Evolutionary conservation across 2,797 vertebrate genomes (phyloP).

Genomic region (Trachurus trachurus): DNA sequence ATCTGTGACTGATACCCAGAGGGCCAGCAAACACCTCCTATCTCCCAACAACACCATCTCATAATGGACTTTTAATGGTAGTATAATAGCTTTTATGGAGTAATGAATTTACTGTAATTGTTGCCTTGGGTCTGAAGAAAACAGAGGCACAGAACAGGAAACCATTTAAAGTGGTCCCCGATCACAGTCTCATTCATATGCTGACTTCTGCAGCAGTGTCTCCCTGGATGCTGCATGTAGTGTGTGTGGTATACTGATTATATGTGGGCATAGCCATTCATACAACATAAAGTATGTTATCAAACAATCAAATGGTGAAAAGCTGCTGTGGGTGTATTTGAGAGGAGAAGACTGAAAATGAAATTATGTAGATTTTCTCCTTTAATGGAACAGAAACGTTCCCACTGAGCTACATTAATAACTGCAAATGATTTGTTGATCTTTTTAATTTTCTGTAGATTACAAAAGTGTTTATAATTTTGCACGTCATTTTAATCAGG

Average conservation of each 20-base stretch:
- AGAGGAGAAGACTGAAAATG: slow-evolving; percentile 3
- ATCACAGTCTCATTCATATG: slow-evolving; percentile 38
- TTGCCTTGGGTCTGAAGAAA: slow-evolving; percentile 72
- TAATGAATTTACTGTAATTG: slow-evolving; percentile 79
- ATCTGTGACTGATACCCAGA: slow-evolving; percentile 74
- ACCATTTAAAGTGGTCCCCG: slow-evolving; percentile 46
- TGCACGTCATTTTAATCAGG: slow-evolving; percentile 35
- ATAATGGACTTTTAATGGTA: slow-evolving; percentile 80
- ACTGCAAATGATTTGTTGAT: slow-evolving; percentile 19
- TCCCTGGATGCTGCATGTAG: too few species aligned
- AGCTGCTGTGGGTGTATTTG: neutral
- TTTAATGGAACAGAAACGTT: neutral
- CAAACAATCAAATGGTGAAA: neutral
- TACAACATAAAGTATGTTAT: neutral
- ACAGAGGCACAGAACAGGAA: slow-evolving; percentile 54
- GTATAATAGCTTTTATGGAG: slow-evolving; percentile 76
- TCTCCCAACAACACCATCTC: slow-evolving; percentile 70
- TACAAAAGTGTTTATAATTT: slow-evolving; percentile 28
- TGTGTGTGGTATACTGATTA: neutral
- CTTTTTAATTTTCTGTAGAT: slow-evolving; percentile 40
- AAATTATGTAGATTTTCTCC: slow-evolving; percentile 2
- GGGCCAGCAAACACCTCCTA: slow-evolving; percentile 67
- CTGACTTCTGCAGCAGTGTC: slow-evolving; percentile 3
- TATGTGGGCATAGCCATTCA: neutral
- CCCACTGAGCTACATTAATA: slow-evolving; percentile 19